Percentiles rank a stretch among this genome's conserved stretches.
Evolutionary conservation across 2,888 invertebrate genomes (phyloP).

Genomic region (Pharmacophagus antenor): DNA sequence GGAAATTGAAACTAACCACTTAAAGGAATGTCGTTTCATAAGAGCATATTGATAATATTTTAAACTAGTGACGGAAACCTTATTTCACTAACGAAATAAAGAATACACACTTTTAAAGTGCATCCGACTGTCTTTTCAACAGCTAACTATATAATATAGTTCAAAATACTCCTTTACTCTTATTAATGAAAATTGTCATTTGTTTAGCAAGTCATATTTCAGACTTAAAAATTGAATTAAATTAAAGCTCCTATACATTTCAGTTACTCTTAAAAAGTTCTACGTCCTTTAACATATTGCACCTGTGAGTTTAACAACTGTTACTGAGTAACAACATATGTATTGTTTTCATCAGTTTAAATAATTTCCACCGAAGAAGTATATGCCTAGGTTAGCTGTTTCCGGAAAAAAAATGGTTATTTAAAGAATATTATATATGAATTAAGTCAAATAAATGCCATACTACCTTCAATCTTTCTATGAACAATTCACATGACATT

Average conservation of each 20-base stretch:
- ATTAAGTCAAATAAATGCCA: constrained; percentile 81
- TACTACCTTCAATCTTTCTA: constrained; percentile 75
- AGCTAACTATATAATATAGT: constrained; percentile 19
- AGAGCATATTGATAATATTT: constrained; percentile 43
- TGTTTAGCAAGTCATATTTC: constrained; percentile 30
- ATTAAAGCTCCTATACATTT: constrained; percentile 55
- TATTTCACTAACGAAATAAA: constrained; percentile 37
- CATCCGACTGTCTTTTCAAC: constrained; percentile 53
- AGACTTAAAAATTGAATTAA: constrained; percentile 53
- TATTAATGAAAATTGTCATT: constrained; percentile 34
- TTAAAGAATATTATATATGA: constrained; percentile 33
- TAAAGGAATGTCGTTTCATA: constrained; percentile 59
- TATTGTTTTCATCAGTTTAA: not conserved
- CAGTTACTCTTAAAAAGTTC: constrained; percentile 32
- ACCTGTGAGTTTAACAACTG: constrained; percentile 32
- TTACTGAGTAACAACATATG: not conserved
- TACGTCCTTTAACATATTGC: constrained; percentile 17
- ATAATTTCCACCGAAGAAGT: constrained; percentile 5
- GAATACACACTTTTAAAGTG: constrained; percentile 65
- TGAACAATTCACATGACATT: constrained; percentile 62
- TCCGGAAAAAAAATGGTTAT: constrained; percentile 18
- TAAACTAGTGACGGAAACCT: constrained; percentile 57
- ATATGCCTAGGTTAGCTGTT: constrained; percentile 1
- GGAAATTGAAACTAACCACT: constrained; percentile 42
- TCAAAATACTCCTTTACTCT: constrained; percentile 40